Conservation (phyloP, 1,140 invertebrate genomes). For the Brachionus angularis region DNA sequence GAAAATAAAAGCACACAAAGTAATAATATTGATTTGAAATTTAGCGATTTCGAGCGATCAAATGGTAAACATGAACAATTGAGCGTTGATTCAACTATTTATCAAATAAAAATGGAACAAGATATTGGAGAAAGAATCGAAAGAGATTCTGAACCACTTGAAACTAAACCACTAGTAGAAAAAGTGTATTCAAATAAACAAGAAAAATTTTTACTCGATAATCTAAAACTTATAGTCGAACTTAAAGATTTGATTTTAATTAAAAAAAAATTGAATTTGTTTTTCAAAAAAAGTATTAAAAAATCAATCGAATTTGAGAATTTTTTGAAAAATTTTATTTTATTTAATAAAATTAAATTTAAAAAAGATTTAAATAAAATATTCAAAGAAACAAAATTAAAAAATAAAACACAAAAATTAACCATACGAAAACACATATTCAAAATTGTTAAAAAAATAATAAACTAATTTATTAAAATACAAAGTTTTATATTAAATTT, state of each 20-base stretch:
- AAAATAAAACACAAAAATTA: not conserved
- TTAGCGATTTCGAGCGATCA: not conserved
- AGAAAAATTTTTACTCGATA: no score
- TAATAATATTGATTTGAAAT: not conserved
- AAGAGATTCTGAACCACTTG: no score
- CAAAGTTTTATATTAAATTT: not conserved
- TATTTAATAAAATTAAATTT: not conserved
- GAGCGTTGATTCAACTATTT: no score
- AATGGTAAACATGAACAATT: no score
- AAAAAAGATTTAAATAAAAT: not conserved
- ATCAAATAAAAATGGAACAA: no score
- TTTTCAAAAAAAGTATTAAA: slow-evolving; percentile 9
- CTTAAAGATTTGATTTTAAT: not conserved
- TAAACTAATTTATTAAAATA: not conserved
- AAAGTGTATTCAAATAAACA: no score
- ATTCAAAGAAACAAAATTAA: not conserved
- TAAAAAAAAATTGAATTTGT: not conserved
- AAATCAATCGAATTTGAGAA: not conserved
- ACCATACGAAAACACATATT: not conserved
- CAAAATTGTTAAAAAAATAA: slow-evolving; percentile 11
- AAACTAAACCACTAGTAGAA: no score
- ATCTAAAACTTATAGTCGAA: no score
- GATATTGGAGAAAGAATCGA: no score
- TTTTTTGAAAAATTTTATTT: slow-evolving; percentile 21
- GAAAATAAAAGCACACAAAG: not conserved